Conservation (phyloP, 2,797 vertebrate genomes). For the Scyliorhinus canicula region DNA sequence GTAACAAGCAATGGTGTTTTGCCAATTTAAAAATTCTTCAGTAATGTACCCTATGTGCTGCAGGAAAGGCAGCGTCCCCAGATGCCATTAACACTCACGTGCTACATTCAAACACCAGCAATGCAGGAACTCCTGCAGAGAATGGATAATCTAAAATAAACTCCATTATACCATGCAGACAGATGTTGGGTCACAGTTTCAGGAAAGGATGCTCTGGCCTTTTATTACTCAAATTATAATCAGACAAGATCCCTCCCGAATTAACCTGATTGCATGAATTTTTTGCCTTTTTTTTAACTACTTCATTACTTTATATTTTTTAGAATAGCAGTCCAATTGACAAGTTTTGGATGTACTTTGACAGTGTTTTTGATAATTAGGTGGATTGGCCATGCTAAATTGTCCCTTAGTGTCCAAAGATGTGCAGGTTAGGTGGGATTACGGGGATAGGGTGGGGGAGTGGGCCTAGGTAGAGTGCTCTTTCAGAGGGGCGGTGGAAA, state of each 20-base stretch:
- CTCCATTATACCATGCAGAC: neutral
- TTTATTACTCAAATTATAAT: neutral
- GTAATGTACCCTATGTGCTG: neutral
- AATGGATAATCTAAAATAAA: neutral
- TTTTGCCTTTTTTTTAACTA: neutral
- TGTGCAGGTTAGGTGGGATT: too few species aligned
- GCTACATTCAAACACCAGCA: neutral
- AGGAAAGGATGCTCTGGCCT: neutral
- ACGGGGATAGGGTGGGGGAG: too few species aligned
- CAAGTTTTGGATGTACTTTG: too few species aligned
- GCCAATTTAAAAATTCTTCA: neutral
- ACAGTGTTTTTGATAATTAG: too few species aligned
- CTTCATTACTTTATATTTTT: neutral
- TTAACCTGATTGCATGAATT: neutral
- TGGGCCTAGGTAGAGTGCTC: too few species aligned
- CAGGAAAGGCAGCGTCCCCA: neutral
- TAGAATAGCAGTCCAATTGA: neutral
- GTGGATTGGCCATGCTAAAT: too few species aligned
- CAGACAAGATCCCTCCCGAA: neutral
- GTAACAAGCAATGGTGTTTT: neutral
- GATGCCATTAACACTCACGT: neutral
- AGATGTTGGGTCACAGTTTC: neutral
- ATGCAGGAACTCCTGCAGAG: neutral
- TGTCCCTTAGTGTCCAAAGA: too few species aligned
- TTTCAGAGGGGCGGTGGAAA: too few species aligned